Conservation (phyloP, 2,113 vertebrate genomes). For the Alethe castanea region DNA sequence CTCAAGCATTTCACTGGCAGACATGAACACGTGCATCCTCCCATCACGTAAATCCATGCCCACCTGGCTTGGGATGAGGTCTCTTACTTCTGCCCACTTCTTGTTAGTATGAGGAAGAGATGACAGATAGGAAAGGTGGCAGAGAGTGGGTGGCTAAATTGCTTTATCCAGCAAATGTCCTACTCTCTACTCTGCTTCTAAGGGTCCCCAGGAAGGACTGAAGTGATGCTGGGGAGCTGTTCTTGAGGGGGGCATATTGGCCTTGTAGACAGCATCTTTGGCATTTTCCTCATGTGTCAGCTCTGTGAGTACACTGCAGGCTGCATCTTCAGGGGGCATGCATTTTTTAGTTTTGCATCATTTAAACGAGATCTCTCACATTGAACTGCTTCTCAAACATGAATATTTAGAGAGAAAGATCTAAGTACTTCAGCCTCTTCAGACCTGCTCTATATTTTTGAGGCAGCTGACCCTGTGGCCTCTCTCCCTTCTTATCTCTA, state of each 20-base stretch:
- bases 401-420: neutral
- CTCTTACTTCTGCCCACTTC: neutral
- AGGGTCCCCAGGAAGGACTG: neutral
- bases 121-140: neutral
- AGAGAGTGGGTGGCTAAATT: neutral
- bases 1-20: neutral
- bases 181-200: neutral
- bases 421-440: neutral
- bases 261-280: neutral
- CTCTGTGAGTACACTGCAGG: neutral
- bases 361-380: neutral
- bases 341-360: neutral
- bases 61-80: neutral
- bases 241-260: rapidly evolving
- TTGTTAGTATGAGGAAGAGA: neutral
- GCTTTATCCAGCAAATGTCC: neutral
- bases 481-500: neutral
- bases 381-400: neutral
- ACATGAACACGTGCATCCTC: neutral
- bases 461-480: neutral
- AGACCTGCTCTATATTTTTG: neutral
- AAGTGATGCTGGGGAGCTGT: rapidly evolving
- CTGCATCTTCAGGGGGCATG: neutral
- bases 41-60: neutral
- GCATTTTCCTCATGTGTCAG: neutral